Base-by-base conservation (phyloP, 2,797 vertebrate genomes). In the Eremophila alpestris region DNA sequence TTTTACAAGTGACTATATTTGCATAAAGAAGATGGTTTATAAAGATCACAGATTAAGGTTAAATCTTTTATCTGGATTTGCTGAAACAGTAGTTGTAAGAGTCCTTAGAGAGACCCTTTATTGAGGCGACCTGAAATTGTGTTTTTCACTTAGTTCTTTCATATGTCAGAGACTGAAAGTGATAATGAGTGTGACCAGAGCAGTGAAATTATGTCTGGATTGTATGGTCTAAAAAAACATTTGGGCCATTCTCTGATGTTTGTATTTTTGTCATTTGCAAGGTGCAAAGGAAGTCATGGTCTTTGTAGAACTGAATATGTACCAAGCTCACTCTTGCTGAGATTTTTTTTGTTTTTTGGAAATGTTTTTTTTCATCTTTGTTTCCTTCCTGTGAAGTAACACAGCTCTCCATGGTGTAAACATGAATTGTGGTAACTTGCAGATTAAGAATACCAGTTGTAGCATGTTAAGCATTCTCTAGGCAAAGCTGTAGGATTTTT, bases 381-480 rank as follows among this genome's bases (percentile, higher is more conserved):
- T 78, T 95, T 82, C 34, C 81, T 86, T 94, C 38, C 51, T 76
- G 74, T 76, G 38, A 63, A 82, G 59, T 63, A 68, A 4, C 24
- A 18, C 20, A 11, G 18, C 67, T 67, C 34, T 91, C 19, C 5
- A 0, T 30, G 23, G 20, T 68, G 49, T 96, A 87, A 93, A 89
- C 78, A 67, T 22, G 58, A 40, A 34, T 77, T 80, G 45, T 23
- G 82, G 46, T 67, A 77, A 62, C 8, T 40, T 64, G 27, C 13
- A 46, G 56, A 38, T 93, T 8, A 86, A 56, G 13, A 64, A 11
- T 59, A 48, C 36, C 34, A 48, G 59, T 45, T 85, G 6, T 65
- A 59, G 65, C 45, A 5, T 16, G 36, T 55, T 91, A 55, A 83
- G 11, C 60, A 23, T 89, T 86, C 60, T 55, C 41, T 59, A 51